A percentile compares a stretch with the other conserved stretches of the same genome.
Conservation (phyloP, 2,797 vertebrate species). For the Chelon auratus region DNA sequence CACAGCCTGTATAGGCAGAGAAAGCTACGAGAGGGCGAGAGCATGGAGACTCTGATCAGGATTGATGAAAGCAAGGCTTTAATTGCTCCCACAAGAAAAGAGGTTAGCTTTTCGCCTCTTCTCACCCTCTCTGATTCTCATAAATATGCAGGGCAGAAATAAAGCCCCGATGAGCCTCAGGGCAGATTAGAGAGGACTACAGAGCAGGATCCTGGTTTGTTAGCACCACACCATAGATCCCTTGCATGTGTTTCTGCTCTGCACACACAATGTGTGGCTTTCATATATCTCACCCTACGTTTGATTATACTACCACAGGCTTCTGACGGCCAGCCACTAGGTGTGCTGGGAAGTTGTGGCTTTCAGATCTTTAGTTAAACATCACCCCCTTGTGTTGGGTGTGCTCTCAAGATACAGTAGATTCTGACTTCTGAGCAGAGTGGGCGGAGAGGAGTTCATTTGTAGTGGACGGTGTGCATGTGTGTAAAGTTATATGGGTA, state of each 20-base stretch:
- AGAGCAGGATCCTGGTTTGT: conserved; percentile 74
- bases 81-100: conserved; percentile 81
- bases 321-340: conserved; percentile 23
- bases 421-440: conserved; percentile 18
- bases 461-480: conserved; percentile 30
- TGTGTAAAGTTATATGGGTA: conserved; percentile 43
- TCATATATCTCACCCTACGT: conserved; percentile 64
- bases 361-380: conserved; percentile 41
- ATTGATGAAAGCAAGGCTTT: conserved; percentile 75
- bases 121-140: conserved; percentile 69
- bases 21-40: conserved; percentile 48
- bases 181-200: conserved; percentile 82
- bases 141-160: conserved; percentile 78
- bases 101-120: conserved; percentile 51
- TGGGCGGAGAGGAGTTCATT: conserved; percentile 39
- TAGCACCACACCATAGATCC: conserved; percentile 71
- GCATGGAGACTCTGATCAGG: conserved; percentile 69
- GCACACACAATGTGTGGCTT: conserved; percentile 60
- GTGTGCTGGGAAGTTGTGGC: conserved; percentile 22
- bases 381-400: conserved; percentile 69
- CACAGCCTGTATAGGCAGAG: conserved; percentile 56
- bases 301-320: conserved; percentile 65
- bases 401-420: background rate
- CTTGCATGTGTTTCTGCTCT: conserved; percentile 72
- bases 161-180: conserved; percentile 76